These are phyloP conservation scores for Zosterops borbonicus DNA, from an alignment of 2,113 vertebrate species.

Conservation along the genomic window DNA sequence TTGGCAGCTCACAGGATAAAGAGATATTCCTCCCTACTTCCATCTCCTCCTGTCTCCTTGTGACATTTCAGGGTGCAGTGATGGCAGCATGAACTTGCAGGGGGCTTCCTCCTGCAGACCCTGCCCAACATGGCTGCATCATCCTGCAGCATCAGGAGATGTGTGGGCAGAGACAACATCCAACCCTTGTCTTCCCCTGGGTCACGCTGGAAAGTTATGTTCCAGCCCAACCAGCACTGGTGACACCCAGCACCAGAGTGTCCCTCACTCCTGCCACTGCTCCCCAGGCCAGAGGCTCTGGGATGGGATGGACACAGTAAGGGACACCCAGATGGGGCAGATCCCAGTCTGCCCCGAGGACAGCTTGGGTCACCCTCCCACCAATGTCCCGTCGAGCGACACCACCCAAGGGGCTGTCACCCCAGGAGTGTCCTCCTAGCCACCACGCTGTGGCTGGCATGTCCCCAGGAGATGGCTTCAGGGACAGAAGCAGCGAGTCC, in stretches of 20 bases:
- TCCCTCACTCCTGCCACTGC: background rate
- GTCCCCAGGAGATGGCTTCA: background rate
- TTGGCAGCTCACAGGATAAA: background rate
- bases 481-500: background rate
- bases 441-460: rapidly evolving
- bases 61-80: background rate
- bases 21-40: background rate
- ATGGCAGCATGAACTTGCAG: background rate
- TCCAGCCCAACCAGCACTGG: rapidly evolving
- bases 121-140: rapidly evolving
- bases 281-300: background rate
- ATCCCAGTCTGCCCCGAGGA: background rate
- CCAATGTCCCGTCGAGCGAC: rapidly evolving
- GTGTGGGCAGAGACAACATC: rapidly evolving
- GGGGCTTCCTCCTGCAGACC: background rate
- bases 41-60: background rate
- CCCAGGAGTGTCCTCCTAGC: background rate
- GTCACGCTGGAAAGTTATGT: background rate
- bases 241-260: background rate
- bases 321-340: background rate
- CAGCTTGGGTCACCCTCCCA: background rate
- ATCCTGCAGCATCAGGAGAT: background rate
- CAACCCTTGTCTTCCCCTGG: rapidly evolving
- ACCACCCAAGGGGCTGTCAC: background rate
- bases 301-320: rapidly evolving